These are phyloP conservation scores for Epizoanthus rinbou DNA, from an alignment of 92 coral and sea anemone species.

Conservation along the genomic window DNA sequence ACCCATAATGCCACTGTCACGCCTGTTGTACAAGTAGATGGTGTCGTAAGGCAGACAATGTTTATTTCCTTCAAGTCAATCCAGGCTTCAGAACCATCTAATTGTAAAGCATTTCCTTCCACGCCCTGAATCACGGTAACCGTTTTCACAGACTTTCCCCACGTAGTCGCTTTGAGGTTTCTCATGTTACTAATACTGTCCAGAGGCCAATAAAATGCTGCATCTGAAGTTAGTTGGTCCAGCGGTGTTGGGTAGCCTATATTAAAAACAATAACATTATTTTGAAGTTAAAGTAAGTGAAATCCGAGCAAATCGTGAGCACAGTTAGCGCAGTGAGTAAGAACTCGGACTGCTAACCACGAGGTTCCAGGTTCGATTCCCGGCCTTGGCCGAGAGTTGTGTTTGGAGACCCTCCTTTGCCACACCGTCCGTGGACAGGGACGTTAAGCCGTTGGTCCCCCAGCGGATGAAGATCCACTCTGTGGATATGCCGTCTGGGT, in stretches of 20 bases:
- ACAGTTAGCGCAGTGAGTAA: too few species aligned
- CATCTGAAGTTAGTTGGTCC: not conserved
- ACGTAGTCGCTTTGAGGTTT: slow-evolving; percentile 6
- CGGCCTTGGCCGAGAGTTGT: too few species aligned
- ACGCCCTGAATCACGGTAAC: slow-evolving; percentile 6
- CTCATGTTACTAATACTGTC: slow-evolving; percentile 11
- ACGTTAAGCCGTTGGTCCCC: too few species aligned
- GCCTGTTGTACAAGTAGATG: not conserved
- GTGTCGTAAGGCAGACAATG: slow-evolving; percentile 2
- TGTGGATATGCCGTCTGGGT: too few species aligned
- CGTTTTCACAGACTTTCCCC: slow-evolving; percentile 8
- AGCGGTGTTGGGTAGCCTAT: slow-evolving; percentile 12
- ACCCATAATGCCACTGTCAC: slow-evolving; percentile 27
- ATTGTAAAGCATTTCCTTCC: slow-evolving; percentile 27
- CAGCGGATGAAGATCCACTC: too few species aligned
- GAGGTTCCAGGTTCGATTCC: too few species aligned
- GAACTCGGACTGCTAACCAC: too few species aligned
- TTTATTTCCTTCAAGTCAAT: slow-evolving; percentile 12
- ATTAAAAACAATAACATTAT: too few species aligned
- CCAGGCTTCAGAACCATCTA: slow-evolving; percentile 21
- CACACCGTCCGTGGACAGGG: too few species aligned
- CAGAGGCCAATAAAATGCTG: slow-evolving; percentile 28
- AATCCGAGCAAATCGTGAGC: too few species aligned
- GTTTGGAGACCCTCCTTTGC: too few species aligned
- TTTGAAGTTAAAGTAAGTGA: too few species aligned